A percentile compares a stretch with the other conserved stretches of the same genome.
Conservation (phyloP, 2,888 invertebrate genomes). For the Euproctis similis region DNA sequence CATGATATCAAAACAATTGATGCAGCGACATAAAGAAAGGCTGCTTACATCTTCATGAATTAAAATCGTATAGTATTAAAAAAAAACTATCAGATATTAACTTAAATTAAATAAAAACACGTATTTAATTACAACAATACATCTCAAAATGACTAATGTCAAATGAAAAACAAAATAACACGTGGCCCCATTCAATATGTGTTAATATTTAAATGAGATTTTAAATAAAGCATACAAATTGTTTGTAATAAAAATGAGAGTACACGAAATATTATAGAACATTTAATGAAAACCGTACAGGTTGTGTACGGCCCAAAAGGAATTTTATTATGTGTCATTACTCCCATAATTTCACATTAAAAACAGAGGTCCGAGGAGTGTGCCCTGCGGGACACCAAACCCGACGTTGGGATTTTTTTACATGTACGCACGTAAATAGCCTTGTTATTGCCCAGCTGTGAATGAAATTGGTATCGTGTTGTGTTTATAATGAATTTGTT, state of each 20-base stretch:
- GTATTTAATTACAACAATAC: too few species aligned
- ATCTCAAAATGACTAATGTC: too few species aligned
- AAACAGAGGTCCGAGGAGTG: constrained; percentile 41
- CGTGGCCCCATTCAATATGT: too few species aligned
- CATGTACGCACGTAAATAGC: constrained; percentile 49
- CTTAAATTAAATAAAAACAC: too few species aligned
- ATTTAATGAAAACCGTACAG: constrained; percentile 34
- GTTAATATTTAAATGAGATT: not conserved
- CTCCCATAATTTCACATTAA: constrained; percentile 52
- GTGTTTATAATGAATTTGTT: constrained; percentile 60
- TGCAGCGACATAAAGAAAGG: too few species aligned
- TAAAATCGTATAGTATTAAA: too few species aligned
- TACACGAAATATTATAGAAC: constrained; percentile 28
- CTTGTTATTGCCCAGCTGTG: constrained; percentile 63
- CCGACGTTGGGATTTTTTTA: constrained; percentile 38
- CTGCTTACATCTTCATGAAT: too few species aligned
- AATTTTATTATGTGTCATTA: constrained; percentile 66
- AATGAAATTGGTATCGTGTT: constrained; percentile 63
- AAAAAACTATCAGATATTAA: too few species aligned
- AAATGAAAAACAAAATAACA: too few species aligned
- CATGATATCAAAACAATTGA: too few species aligned
- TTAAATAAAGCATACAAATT: constrained; percentile 35
- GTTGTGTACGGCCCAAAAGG: constrained; percentile 39
- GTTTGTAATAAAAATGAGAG: constrained; percentile 23
- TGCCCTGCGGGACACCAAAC: constrained; percentile 46